These are phyloP conservation scores for Abramis brama DNA, from an alignment of 2,113 vertebrate genomes.

Conservation along the genomic window DNA sequence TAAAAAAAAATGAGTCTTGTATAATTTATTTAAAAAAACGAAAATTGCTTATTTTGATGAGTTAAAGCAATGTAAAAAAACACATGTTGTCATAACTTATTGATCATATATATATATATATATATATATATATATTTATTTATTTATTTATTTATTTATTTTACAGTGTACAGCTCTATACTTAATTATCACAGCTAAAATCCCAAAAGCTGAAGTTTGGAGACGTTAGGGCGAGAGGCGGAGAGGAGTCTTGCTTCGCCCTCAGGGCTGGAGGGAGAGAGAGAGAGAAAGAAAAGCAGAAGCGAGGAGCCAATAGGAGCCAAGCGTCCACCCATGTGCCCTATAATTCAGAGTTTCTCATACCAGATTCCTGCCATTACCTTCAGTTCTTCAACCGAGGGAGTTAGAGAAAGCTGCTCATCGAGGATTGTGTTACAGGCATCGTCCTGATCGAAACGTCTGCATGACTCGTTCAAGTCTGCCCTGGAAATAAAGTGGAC, in stretches of 20 bases:
- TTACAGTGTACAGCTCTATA: neutral
- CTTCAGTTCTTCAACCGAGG: constrained; percentile 65
- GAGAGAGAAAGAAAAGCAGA: constrained; percentile 41
- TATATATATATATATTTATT: too few species aligned
- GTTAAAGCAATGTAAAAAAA: too few species aligned
- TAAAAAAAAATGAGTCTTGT: too few species aligned
- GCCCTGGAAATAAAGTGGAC: constrained; percentile 60
- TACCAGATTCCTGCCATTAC: constrained; percentile 73
- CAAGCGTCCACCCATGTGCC: constrained; percentile 80
- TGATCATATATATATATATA: too few species aligned
- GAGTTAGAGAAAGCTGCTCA: constrained; percentile 62
- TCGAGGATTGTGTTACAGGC: constrained; percentile 54
- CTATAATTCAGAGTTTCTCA: constrained; percentile 88
- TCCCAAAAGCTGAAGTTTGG: neutral
- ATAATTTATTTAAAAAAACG: too few species aligned
- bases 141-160: too few species aligned
- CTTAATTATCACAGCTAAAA: neutral
- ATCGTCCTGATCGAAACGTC: constrained; percentile 11
- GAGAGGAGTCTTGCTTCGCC: constrained; percentile 67
- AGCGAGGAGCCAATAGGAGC: constrained; percentile 85
- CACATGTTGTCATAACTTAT: too few species aligned
- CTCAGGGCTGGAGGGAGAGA: constrained; percentile 72
- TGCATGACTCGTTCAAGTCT: constrained; percentile 28
- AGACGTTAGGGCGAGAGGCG: constrained; percentile 18
- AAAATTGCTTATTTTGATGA: too few species aligned